These are phyloP conservation scores for Gibbula magus DNA, from an alignment of 2,888 invertebrate genomes.

Conservation along the genomic window DNA sequence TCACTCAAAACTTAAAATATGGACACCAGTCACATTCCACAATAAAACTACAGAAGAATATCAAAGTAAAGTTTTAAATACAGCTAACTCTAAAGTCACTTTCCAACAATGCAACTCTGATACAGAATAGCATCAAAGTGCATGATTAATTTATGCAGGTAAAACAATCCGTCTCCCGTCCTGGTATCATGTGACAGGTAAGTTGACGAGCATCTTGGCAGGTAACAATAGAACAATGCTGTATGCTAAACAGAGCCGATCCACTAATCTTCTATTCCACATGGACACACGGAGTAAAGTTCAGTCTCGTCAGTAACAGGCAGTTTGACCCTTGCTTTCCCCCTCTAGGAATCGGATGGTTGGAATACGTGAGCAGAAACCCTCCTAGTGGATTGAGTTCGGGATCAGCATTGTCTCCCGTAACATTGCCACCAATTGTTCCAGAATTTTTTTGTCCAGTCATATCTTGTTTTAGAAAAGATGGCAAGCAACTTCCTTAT, in stretches of 20 bases:
- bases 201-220: background rate
- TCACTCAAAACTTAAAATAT: no score
- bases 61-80: no score
- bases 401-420: background rate
- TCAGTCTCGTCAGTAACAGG: constrained; percentile 3
- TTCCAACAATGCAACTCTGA: background rate
- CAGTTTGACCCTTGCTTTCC: background rate
- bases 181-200: background rate
- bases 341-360: constrained; percentile 4
- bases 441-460: background rate
- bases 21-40: no score
- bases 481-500: no score
- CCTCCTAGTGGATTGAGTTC: background rate
- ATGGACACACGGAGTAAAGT: constrained; percentile 5
- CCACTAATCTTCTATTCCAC: background rate
- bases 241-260: constrained; percentile 6
- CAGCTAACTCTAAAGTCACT: no score
- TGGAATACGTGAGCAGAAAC: constrained; percentile 11
- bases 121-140: background rate
- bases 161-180: constrained; percentile 3
- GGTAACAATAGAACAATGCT: constrained; percentile 22
- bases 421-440: constrained; percentile 17
- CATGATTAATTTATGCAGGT: constrained; percentile 5
- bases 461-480: no score
- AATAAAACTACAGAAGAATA: no score